Conservation (phyloP, 2,888 invertebrate species). For the Bellardia bayeri region DNA sequence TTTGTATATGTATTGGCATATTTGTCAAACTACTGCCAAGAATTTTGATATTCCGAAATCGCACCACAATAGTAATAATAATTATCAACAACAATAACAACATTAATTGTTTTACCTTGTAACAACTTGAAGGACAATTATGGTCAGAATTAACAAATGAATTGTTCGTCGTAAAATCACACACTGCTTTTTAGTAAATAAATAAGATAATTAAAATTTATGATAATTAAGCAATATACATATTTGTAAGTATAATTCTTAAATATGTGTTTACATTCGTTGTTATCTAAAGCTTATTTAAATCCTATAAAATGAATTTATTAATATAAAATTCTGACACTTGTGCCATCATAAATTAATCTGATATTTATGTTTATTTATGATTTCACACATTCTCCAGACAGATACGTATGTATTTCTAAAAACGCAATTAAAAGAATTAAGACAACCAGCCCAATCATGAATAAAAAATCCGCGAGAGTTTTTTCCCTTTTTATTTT, state of each 20-base stretch:
- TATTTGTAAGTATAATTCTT: background rate
- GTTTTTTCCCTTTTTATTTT: too few relatives aligned
- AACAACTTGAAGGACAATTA: background rate
- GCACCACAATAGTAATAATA: too few relatives aligned
- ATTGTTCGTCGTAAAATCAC: background rate
- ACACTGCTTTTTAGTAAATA: background rate
- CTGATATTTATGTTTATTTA: constrained; percentile 11
- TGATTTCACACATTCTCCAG: background rate
- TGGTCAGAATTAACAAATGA: too few relatives aligned
- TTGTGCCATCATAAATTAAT: constrained; percentile 8
- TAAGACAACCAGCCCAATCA: too few relatives aligned
- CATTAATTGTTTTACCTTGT: too few relatives aligned
- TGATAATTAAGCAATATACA: too few relatives aligned
- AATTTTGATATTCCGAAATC: too few relatives aligned
- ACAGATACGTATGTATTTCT: background rate
- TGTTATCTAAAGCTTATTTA: background rate
- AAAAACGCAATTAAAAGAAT: background rate
- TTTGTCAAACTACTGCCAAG: too few relatives aligned
- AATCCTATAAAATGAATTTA: background rate
- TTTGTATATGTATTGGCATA: too few relatives aligned
- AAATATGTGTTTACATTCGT: background rate
- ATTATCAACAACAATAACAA: too few relatives aligned
- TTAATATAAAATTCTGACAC: background rate
- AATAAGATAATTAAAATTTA: too few relatives aligned
- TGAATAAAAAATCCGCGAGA: too few relatives aligned